Percentiles rank a stretch among this genome's conserved stretches.
phyloP scores from a whole-genome alignment of 2,113 vertebrate species.

The Entomyzon cyanotis region DNA sequence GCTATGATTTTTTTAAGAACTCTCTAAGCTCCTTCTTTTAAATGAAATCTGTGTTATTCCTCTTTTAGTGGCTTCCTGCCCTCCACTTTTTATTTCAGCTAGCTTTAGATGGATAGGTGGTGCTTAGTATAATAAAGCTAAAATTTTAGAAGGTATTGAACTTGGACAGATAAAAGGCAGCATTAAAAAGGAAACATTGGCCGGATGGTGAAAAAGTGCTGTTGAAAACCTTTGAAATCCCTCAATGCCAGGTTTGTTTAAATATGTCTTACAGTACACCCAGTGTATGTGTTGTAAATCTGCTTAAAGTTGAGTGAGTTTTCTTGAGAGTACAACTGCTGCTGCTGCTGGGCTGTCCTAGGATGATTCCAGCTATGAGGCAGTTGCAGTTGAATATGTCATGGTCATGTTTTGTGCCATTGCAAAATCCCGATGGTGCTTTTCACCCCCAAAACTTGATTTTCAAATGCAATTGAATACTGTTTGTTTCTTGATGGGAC shows the following conservation, averaged over 20 bases:
- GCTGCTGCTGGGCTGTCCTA: background rate
- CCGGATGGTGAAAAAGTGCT: background rate
- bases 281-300: background rate
- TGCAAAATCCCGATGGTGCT: background rate
- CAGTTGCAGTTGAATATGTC: background rate
- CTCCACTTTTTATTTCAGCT: background rate
- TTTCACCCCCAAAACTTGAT: background rate
- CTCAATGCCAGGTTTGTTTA: background rate
- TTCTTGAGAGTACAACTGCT: background rate
- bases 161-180: background rate
- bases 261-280: background rate
- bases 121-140: background rate
- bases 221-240: background rate
- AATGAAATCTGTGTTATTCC: background rate
- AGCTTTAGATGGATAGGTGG: background rate
- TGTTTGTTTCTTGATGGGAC: background rate
- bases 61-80: background rate
- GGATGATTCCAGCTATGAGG: background rate
- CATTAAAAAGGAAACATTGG: background rate
- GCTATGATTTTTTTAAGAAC: background rate
- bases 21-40: background rate
- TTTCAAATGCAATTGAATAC: background rate
- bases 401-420: background rate
- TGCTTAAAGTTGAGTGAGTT: background rate
- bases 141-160: constrained; percentile 8